phyloP scores from a whole-genome alignment of 2,888 invertebrate species.

The Parelbella ahira region DNA sequence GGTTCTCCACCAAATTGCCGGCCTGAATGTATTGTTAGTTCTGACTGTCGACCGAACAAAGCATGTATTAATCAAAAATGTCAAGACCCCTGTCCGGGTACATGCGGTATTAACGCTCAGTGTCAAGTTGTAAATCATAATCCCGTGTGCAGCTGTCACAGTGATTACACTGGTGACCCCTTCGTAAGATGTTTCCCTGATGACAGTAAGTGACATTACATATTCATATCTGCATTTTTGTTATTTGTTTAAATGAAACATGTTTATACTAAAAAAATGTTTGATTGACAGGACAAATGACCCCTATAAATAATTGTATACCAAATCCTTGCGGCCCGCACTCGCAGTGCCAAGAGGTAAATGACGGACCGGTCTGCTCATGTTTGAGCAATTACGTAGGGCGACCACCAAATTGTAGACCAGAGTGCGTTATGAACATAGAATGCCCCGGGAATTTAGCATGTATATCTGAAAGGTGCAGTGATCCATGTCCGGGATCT shows the following conservation, averaged over 20 bases:
- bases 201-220: constrained; percentile 78
- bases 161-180: constrained; percentile 87
- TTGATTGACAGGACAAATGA: constrained; percentile 59
- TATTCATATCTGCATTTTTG: constrained; percentile 1
- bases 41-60: constrained; percentile 87
- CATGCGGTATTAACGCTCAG: constrained; percentile 87
- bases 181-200: constrained; percentile 84
- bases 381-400: constrained; percentile 88
- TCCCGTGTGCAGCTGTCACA: constrained; percentile 87
- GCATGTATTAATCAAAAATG: constrained; percentile 90
- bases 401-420: constrained; percentile 88
- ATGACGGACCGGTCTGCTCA: constrained; percentile 86
- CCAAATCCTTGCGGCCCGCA: constrained; percentile 90
- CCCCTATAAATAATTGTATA: constrained; percentile 81
- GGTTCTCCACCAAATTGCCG: constrained; percentile 89
- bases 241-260: background rate
- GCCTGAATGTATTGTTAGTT: constrained; percentile 89
- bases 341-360: constrained; percentile 85
- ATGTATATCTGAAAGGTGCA: constrained; percentile 86
- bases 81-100: constrained; percentile 87
- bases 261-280: constrained; percentile 19
- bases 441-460: constrained; percentile 87
- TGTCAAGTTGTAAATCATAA: constrained; percentile 90
- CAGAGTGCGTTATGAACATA: constrained; percentile 86
- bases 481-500: constrained; percentile 87